Base-by-base conservation (phyloP, 2,797 vertebrate species). In the Siniperca scherzeri region DNA sequence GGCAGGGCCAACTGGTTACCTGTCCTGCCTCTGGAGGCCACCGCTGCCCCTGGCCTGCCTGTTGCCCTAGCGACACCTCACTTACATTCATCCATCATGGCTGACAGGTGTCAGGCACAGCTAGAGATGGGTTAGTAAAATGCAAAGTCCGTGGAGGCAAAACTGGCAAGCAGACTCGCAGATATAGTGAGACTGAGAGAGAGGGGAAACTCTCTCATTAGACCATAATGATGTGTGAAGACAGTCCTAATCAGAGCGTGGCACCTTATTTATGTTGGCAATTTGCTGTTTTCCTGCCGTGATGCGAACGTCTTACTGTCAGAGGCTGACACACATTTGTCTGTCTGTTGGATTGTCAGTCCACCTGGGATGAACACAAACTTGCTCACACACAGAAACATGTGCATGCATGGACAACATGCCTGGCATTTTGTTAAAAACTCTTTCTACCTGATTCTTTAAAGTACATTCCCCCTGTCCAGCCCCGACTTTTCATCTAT, bases 201-300 rank as follows among this genome's bases (percentile, higher is more conserved):
- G 82, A 77, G 84, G 82, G 88, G 87, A 92, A 88, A 93, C 87
- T 91, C 89, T 91, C 92, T 96, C 94, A 95, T 96, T 95, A 95
- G 92, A 83, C 92, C 91, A 95, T 95, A 95, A 96, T 93, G 92
- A 95, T 94, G 93, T 95, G 93, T 94, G 93, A 94, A 95, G 93
- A 88, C 93, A 93, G 91, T 92, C 92, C 93, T 94, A 95, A 96
- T 96, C 94, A 95, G 93, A 94, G 87, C 85, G 84, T 93, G 93
- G 92, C 94, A 94, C 91, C 90, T 96, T 95, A 96, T 95, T 96
- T 96, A 96, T 95, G 95, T 93, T 96, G 94, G 91, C 93, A 95
- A 95, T 95, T 95, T 95, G 93, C 92, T 84, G 89, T 93, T 94
- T 95, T 94, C 89, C 92, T 82, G 93, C 89, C 78, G 80, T 85